These are phyloP conservation scores for Spondyliosoma cantharus DNA, from an alignment of 2,797 vertebrate species.

Conservation along the genomic window DNA sequence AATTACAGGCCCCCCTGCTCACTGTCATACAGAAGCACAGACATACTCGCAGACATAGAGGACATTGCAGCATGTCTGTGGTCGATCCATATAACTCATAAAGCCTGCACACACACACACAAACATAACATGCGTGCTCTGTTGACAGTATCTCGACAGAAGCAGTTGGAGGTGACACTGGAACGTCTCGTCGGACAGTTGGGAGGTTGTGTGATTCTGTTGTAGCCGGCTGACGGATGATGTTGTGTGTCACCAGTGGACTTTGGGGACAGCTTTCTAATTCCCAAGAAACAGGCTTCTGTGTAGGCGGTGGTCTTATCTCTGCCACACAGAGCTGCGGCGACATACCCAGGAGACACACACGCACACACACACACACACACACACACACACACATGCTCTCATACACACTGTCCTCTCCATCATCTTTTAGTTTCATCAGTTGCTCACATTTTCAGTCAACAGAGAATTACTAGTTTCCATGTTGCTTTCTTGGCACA, in stretches of 20 bases:
- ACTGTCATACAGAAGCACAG: conserved; percentile 49
- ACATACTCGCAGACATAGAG: conserved; percentile 47
- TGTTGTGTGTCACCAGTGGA: conserved; percentile 63
- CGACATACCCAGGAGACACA: conserved; percentile 62
- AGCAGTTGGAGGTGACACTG: conserved; percentile 32
- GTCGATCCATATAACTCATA: conserved; percentile 19
- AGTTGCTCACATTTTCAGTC: conserved; percentile 6
- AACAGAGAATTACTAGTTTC: not conserved
- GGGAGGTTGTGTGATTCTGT: conserved; percentile 16
- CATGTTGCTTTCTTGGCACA: conserved; percentile 7
- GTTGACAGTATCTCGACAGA: conserved; percentile 40
- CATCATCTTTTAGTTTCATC: conserved; percentile 16
- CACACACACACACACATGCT: conserved; percentile 6
- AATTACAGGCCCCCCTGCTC: conserved; percentile 63
- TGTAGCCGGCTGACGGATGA: conserved; percentile 40
- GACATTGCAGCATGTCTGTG: conserved; percentile 59
- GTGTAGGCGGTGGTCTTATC: conserved; percentile 82
- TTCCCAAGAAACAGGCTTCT: conserved; percentile 81
- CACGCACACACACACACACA: conserved; percentile 30
- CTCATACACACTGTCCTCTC: not conserved
- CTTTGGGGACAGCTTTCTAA: conserved; percentile 65
- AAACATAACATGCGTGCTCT: conserved; percentile 1
- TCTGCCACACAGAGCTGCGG: conserved; percentile 75
- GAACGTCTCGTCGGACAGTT: conserved; percentile 52
- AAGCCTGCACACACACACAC: not conserved